Conservation (phyloP, 2,113 vertebrate species). For the Pagrus major region DNA sequence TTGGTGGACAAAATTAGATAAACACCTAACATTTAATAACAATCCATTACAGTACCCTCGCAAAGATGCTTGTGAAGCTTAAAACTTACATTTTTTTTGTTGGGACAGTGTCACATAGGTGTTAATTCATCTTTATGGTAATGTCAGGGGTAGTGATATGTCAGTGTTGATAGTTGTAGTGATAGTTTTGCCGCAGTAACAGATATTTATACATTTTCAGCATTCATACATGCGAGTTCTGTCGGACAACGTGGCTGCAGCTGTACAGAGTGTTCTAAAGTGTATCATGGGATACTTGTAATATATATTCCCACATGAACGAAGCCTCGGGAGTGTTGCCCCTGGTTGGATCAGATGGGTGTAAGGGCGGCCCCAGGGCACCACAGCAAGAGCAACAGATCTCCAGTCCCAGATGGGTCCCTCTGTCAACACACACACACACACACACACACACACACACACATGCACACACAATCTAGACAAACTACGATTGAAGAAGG, state of each 20-base stretch:
- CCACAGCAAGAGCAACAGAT: constrained; percentile 51
- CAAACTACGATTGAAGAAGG: neutral
- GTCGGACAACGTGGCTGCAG: neutral
- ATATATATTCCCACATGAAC: constrained; percentile 21
- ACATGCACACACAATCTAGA: neutral
- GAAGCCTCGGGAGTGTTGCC: neutral
- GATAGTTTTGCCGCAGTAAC: neutral
- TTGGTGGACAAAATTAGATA: neutral
- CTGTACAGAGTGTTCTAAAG: neutral
- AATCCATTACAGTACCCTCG: neutral
- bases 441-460: constrained; percentile 27
- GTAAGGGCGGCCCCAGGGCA: constrained; percentile 52
- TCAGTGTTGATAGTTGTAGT: too few relatives aligned
- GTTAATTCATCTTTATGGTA: neutral
- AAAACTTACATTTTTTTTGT: neutral
- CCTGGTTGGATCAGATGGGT: constrained; percentile 66
- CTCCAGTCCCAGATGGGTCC: constrained; percentile 70
- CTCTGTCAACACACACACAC: constrained; percentile 22
- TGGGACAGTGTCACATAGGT: neutral
- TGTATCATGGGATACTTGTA: neutral
- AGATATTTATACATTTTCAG: too few relatives aligned
- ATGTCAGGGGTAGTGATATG: too few relatives aligned
- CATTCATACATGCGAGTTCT: neutral
- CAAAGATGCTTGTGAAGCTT: neutral
- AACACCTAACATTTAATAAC: neutral